These are phyloP conservation scores for Semnopithecus entellus DNA, from an alignment of 2,113 vertebrate species.

Conservation along the genomic window DNA sequence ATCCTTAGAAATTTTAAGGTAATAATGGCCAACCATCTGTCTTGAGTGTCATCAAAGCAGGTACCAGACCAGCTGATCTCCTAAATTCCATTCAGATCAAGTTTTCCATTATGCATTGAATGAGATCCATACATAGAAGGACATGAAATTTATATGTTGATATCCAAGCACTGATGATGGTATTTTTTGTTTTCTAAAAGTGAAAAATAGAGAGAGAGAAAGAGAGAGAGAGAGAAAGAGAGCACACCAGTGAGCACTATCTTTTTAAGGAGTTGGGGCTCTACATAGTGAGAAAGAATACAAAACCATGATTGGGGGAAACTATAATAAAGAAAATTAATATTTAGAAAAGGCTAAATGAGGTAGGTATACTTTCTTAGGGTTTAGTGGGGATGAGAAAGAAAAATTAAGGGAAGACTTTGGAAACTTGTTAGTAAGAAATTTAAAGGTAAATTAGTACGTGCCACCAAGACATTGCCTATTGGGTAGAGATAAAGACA, in stretches of 20 bases:
- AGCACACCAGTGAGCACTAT: not conserved
- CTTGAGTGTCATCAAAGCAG: slow-evolving; percentile 52
- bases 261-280: not conserved
- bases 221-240: not conserved
- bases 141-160: slow-evolving; percentile 29
- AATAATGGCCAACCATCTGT: slow-evolving; percentile 60
- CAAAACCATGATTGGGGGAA: not conserved
- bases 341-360: not conserved
- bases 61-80: slow-evolving; percentile 13
- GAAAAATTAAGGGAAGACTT: not conserved
- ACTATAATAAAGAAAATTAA: slow-evolving; percentile 22
- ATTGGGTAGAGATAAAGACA: not conserved
- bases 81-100: slow-evolving; percentile 4
- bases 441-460: not conserved
- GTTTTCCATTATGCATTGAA: slow-evolving; percentile 25
- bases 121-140: not conserved
- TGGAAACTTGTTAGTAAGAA: not conserved
- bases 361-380: not conserved
- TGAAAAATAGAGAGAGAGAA: not conserved
- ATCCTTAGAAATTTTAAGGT: slow-evolving; percentile 60
- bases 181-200: slow-evolving; percentile 26
- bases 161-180: not conserved
- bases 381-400: not conserved
- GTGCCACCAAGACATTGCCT: not conserved
- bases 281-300: not conserved